Evolutionary conservation across 1,140 invertebrate species (phyloP).

Genomic region (Gonatopus flavifemur): DNA sequence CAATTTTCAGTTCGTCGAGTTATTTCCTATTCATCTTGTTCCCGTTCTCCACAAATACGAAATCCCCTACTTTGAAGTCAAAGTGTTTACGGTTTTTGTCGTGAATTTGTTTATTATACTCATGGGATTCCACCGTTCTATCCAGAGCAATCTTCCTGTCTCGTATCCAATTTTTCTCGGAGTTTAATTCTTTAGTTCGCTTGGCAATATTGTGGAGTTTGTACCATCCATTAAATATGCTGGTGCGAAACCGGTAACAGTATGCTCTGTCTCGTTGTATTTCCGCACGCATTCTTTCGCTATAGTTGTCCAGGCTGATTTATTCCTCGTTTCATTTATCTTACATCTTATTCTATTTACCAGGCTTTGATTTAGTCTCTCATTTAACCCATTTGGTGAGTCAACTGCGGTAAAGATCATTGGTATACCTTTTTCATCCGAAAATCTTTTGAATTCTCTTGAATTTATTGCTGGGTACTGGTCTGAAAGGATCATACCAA

Average conservation of each 20-base stretch:
- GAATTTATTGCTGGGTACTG: neutral
- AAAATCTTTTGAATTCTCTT: neutral
- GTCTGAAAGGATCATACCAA: neutral
- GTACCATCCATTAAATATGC: no score
- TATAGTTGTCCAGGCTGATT: conserved; percentile 9
- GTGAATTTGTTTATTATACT: neutral
- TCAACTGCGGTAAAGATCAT: no score
- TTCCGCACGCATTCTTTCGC: conserved; percentile 6
- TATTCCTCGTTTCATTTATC: no score
- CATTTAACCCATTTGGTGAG: conserved; percentile 45
- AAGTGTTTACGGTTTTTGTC: conserved; percentile 8
- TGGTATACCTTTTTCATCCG: no score
- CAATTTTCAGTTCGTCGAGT: conserved; percentile 7
- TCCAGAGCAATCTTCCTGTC: no score
- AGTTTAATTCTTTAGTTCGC: no score
- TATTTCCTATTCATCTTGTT: conserved; percentile 3
- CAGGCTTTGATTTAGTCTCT: conserved; percentile 7
- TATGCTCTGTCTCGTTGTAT: conserved; percentile 10
- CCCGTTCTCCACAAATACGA: conserved; percentile 9
- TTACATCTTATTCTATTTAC: conserved; percentile 9
- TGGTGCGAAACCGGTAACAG: no score
- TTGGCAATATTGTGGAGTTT: neutral
- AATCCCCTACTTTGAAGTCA: conserved; percentile 1
- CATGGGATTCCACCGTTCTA: neutral
- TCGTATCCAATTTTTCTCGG: no score